Percentiles rank a stretch among this genome's conserved stretches.
Evolutionary conservation across 2,888 invertebrate species (phyloP).

Genomic region (Hybos culiciformis): DNA sequence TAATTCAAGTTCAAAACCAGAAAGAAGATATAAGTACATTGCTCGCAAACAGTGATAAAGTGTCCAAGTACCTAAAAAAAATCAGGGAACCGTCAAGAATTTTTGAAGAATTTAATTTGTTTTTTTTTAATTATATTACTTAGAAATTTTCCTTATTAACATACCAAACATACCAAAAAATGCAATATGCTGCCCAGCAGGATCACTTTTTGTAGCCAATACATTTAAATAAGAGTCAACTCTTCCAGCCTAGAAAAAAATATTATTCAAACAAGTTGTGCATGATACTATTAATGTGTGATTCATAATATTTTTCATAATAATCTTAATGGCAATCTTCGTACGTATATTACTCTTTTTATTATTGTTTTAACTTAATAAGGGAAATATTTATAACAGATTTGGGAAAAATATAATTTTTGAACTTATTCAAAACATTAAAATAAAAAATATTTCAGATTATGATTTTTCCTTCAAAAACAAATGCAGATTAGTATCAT

Average conservation of each 20-base stretch:
- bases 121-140: too few species aligned
- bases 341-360: too few species aligned
- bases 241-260: conserved; percentile 57
- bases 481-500: neutral
- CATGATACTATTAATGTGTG: too few species aligned
- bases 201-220: conserved; percentile 45
- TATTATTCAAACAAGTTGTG: neutral
- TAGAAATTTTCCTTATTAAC: too few species aligned
- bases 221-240: conserved; percentile 74
- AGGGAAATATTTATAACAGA: too few species aligned
- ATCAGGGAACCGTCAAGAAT: conserved; percentile 31
- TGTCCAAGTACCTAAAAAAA: conserved; percentile 93
- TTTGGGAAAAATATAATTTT: too few species aligned
- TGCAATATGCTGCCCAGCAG: conserved; percentile 57
- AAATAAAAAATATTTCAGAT: neutral
- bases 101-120: conserved; percentile 25
- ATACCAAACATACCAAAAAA: conserved; percentile 52
- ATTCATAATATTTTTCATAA: too few species aligned
- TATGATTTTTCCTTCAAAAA: neutral
- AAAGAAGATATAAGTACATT: conserved; percentile 86
- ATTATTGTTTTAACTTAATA: too few species aligned
- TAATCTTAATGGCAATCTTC: too few species aligned
- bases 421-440: too few species aligned
- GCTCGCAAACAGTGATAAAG: conserved; percentile 83
- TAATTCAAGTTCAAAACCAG: conserved; percentile 89